These are phyloP conservation scores for Psilanteris sp. DNA, from an alignment of 1,140 invertebrate species.

Conservation along the genomic window DNA sequence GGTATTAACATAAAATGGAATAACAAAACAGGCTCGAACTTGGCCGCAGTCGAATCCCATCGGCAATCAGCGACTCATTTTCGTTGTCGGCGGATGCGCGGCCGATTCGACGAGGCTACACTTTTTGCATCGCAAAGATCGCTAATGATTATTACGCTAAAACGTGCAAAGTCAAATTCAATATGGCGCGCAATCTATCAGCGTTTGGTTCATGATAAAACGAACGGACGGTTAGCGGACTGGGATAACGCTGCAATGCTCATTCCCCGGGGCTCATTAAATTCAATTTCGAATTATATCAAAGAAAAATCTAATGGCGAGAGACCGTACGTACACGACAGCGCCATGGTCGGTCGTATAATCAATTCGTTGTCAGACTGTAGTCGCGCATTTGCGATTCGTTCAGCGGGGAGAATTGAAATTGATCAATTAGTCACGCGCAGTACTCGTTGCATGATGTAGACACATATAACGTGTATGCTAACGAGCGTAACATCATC, in stretches of 20 bases:
- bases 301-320: conserved; percentile 67
- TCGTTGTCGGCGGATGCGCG: background rate
- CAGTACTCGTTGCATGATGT: conserved; percentile 22
- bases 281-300: conserved; percentile 64
- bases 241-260: conserved; percentile 5
- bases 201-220: conserved; percentile 52
- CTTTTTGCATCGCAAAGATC: conserved; percentile 23
- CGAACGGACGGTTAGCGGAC: conserved; percentile 3
- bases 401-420: conserved; percentile 73
- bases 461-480: conserved; percentile 51
- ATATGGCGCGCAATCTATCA: conserved; percentile 51
- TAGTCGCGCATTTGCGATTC: conserved; percentile 71
- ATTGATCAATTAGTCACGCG: conserved; percentile 75
- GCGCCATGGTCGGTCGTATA: conserved; percentile 65
- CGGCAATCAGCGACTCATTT: conserved; percentile 14
- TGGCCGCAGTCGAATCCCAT: background rate
- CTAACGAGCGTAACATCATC: conserved; percentile 70
- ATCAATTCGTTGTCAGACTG: conserved; percentile 74
- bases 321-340: conserved; percentile 60
- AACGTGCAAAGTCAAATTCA: conserved; percentile 44
- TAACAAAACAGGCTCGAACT: conserved; percentile 3
- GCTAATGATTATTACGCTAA: conserved; percentile 31
- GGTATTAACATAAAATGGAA: conserved; percentile 36
- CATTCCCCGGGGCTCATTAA: conserved; percentile 64
- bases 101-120: background rate